These are phyloP conservation scores for Schizotus pectinicornis DNA, from an alignment of 2,888 invertebrate species.

Conservation along the genomic window DNA sequence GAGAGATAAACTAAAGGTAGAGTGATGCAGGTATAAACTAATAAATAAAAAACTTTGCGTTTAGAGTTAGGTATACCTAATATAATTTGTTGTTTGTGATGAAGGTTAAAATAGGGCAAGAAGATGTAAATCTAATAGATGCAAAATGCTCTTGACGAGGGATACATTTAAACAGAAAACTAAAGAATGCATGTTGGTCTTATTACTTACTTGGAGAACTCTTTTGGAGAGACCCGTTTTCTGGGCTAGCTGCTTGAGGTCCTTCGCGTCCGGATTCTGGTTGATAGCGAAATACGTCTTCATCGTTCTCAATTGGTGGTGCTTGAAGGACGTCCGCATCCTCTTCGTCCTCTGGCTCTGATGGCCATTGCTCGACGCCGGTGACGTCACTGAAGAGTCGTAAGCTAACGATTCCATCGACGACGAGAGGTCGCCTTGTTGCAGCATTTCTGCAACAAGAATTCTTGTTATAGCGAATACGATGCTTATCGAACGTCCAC, in stretches of 20 bases:
- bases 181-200: background rate
- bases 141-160: background rate
- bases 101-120: no score
- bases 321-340: conserved; percentile 99
- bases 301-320: conserved; percentile 98
- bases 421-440: conserved; percentile 75
- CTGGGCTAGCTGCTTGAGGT: conserved; percentile 95
- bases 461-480: conserved; percentile 1
- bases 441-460: conserved; percentile 71
- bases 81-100: no score
- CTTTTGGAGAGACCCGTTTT: conserved; percentile 98
- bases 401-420: conserved; percentile 80
- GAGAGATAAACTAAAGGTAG: no score
- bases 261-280: conserved; percentile 99
- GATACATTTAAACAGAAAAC: background rate
- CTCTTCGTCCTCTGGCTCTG: conserved; percentile 82
- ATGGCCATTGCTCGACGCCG: conserved; percentile 66
- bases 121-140: background rate
- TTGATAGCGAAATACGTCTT: conserved; percentile 98
- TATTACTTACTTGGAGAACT: conserved; percentile 86
- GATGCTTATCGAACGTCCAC: conserved; percentile 7
- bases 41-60: no score
- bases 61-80: no score
- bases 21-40: no score
- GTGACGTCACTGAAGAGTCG: conserved; percentile 75